A percentile compares a stretch with the other conserved stretches of the same genome.
Evolutionary conservation across 2,113 vertebrate species (phyloP).

Genomic region (Illadopsis cleaveri): DNA sequence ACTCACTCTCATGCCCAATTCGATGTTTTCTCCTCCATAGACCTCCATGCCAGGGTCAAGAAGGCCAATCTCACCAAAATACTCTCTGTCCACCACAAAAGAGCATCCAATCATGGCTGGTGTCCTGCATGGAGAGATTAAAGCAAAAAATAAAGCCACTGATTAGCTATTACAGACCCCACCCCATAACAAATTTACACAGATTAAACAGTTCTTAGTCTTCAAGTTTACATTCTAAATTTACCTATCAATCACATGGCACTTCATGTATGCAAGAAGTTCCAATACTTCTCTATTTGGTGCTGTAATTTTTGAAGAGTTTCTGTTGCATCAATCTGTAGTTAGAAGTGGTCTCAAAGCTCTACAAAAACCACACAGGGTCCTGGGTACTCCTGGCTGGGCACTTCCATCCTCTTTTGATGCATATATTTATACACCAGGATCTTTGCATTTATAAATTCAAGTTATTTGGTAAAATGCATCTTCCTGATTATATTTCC

Average conservation of each 20-base stretch:
- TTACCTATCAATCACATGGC: neutral
- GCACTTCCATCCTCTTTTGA: neutral
- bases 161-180: neutral
- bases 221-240: neutral
- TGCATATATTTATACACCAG: neutral
- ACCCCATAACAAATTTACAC: neutral
- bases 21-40: conserved; percentile 97
- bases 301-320: neutral
- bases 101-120: conserved; percentile 99
- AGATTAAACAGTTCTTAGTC: neutral
- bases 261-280: neutral
- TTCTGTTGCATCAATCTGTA: neutral
- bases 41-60: conserved; percentile 98
- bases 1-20: conserved; percentile 96
- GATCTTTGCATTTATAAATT: neutral
- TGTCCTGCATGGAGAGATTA: conserved; percentile 76
- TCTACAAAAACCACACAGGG: neutral
- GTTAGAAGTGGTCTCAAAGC: neutral
- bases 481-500: neutral
- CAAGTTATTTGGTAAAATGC: neutral
- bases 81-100: conserved; percentile 93
- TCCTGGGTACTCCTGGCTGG: neutral
- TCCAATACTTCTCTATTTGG: neutral
- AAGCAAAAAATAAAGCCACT: neutral
- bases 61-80: conserved; percentile 95